phyloP scores from a whole-genome alignment of 2,888 invertebrate species.

The Osedax frankpressi region DNA sequence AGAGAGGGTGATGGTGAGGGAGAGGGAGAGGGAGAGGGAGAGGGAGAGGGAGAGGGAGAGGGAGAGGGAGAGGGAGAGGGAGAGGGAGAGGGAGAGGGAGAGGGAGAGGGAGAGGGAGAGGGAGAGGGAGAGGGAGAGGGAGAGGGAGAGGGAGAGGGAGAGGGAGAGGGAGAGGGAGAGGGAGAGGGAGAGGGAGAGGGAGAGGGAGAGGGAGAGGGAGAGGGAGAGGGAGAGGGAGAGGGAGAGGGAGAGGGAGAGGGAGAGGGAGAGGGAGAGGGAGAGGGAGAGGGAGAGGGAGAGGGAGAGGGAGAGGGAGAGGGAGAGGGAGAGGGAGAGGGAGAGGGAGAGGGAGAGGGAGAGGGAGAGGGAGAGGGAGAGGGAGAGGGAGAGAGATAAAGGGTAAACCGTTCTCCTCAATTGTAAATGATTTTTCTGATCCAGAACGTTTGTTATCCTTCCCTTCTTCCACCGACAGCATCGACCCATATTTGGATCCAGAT shows the following conservation, averaged over 20 bases:
- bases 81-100: not conserved
- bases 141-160: not conserved
- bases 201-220: constrained; percentile 4
- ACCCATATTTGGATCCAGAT: no score
- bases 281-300: constrained; percentile 4
- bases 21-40: constrained; percentile 6
- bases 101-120: not conserved
- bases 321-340: constrained; percentile 4
- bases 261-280: constrained; percentile 7
- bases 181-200: not conserved
- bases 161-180: not conserved
- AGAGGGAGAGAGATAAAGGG: not conserved
- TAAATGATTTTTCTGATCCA: no score
- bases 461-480: no score
- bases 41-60: constrained; percentile 5
- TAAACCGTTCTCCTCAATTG: no score
- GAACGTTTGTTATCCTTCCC: no score
- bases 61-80: constrained; percentile 8
- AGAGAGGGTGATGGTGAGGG: not conserved
- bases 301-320: constrained; percentile 4
- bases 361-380: constrained; percentile 4
- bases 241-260: constrained; percentile 4
- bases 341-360: constrained; percentile 4
- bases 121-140: constrained; percentile 1
- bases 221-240: constrained; percentile 4